A percentile compares a stretch with the other conserved stretches of the same genome.
phyloP scores from a whole-genome alignment of 2,888 invertebrate genomes.

The Agriopis aurantiaria region DNA sequence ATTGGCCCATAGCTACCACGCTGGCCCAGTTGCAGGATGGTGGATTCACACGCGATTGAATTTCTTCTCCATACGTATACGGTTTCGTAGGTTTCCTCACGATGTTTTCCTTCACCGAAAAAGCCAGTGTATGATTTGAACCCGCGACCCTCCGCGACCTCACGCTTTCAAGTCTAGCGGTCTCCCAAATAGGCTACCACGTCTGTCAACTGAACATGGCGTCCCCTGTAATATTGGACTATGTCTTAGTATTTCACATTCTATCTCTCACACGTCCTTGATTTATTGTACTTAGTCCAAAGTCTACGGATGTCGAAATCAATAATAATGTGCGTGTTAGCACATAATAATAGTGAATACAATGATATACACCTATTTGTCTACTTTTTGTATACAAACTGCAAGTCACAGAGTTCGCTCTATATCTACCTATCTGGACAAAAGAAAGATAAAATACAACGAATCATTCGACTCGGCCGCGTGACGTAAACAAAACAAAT shows the following conservation, averaged over 20 bases:
- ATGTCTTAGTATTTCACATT: not conserved
- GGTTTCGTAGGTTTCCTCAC: too few species aligned
- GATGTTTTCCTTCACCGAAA: too few species aligned
- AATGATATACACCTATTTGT: not conserved
- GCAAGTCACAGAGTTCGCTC: constrained; percentile 9
- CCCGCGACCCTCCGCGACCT: too few species aligned
- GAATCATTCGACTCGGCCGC: constrained; percentile 12
- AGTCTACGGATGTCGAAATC: constrained; percentile 4
- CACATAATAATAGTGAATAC: not conserved
- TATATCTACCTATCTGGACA: constrained; percentile 4
- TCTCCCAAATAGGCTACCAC: too few species aligned
- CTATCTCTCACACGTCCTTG: not conserved
- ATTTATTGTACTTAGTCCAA: not conserved
- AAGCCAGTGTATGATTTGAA: too few species aligned
- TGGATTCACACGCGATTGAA: too few species aligned
- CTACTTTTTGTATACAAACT: constrained; percentile 2
- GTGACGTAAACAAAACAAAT: constrained; percentile 28
- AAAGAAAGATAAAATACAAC: constrained; percentile 27
- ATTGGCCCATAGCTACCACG: too few species aligned
- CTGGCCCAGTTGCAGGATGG: too few species aligned
- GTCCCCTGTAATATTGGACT: too few species aligned
- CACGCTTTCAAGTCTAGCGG: too few species aligned
- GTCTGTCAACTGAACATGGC: too few species aligned
- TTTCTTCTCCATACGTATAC: too few species aligned
- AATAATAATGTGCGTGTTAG: not conserved